Percentiles rank a stretch among this genome's conserved stretches.
phyloP scores from a whole-genome alignment of 2,113 vertebrate genomes.

The Trogon melanurus region DNA sequence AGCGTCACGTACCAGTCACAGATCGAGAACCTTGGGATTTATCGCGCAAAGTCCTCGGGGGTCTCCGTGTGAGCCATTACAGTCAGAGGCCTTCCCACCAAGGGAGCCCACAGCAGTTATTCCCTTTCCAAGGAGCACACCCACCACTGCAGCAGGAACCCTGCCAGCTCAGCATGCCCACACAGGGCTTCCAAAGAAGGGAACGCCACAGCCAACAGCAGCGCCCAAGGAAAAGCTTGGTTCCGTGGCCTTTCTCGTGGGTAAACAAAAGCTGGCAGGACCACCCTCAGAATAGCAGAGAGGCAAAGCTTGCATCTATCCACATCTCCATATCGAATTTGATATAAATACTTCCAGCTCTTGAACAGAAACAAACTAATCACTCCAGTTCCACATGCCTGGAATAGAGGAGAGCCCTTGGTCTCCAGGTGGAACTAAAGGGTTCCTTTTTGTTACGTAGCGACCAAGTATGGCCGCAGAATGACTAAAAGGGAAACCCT shows the following conservation, averaged over 20 bases:
- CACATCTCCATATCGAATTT: neutral
- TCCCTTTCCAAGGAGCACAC: neutral
- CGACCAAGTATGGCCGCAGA: neutral
- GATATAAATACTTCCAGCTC: neutral
- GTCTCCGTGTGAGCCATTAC: neutral
- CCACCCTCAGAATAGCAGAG: neutral
- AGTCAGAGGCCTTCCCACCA: neutral
- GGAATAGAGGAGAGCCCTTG: neutral
- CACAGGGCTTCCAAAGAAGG: neutral
- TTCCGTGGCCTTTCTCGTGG: neutral
- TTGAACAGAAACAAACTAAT: neutral
- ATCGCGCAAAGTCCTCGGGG: neutral
- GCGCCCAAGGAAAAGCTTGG: neutral
- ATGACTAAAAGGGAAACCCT: neutral
- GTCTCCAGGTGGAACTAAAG: neutral
- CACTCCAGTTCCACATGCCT: neutral
- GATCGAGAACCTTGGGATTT: neutral
- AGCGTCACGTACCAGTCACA: neutral
- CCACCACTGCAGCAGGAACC: neutral
- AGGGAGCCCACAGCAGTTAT: neutral
- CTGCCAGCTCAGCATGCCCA: rapidly evolving
- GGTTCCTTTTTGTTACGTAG: neutral
- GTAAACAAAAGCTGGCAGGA: neutral
- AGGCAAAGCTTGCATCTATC: neutral
- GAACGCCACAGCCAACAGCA: neutral